Percentiles rank a stretch among this genome's conserved stretches.
These are phyloP conservation scores for Chesias legatella DNA, from an alignment of 2,888 invertebrate genomes.

Conservation along the genomic window DNA sequence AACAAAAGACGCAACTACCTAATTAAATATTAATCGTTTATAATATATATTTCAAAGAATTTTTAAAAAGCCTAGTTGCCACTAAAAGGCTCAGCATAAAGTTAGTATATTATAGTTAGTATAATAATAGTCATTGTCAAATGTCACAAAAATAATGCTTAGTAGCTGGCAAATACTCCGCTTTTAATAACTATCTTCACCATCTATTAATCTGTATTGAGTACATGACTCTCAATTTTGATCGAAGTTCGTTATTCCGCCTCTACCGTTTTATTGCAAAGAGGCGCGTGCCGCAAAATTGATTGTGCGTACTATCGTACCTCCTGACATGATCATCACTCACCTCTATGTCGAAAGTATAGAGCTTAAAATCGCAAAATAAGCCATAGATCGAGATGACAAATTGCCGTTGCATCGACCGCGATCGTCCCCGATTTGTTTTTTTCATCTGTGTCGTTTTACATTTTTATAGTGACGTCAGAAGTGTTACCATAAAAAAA, in stretches of 20 bases:
- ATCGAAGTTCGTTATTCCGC: conserved; percentile 31
- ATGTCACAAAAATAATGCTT: too few species aligned
- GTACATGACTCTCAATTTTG: conserved; percentile 11
- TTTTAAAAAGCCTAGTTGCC: too few species aligned
- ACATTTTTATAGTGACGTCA: conserved; percentile 11
- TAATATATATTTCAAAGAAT: too few species aligned
- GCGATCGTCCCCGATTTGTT: conserved; percentile 15
- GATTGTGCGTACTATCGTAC: conserved; percentile 56
- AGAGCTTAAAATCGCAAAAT: conserved; percentile 8
- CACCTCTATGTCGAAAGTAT: conserved; percentile 7
- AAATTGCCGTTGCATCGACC: conserved; percentile 51
- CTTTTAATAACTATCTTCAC: too few species aligned
- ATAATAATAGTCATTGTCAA: too few species aligned
- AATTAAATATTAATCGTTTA: too few species aligned
- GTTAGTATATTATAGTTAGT: too few species aligned
- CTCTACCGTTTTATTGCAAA: conserved; percentile 47
- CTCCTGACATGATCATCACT: conserved; percentile 3
- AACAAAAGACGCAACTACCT: too few species aligned
- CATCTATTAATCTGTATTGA: not conserved
- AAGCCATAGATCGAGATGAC: conserved; percentile 32
- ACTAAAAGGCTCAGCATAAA: too few species aligned
- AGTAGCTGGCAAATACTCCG: too few species aligned
- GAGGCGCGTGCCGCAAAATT: conserved; percentile 61
- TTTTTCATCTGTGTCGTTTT: conserved; percentile 16
- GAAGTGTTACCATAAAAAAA: too few species aligned